Evolutionary conservation across 2,888 invertebrate genomes (phyloP).

Genomic region (Eupithecia insigniata): DNA sequence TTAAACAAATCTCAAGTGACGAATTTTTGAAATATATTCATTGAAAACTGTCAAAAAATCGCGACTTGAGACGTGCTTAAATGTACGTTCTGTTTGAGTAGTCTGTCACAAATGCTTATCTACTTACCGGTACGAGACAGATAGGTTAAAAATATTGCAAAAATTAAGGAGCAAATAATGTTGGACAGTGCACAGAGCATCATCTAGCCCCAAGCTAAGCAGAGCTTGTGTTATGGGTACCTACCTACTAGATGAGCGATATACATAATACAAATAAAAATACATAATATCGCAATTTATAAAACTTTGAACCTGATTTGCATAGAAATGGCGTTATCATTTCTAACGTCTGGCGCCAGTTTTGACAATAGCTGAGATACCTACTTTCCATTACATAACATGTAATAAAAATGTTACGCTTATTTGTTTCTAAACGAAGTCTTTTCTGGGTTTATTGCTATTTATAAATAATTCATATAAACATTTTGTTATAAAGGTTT

Average conservation of each 20-base stretch:
- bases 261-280: background rate
- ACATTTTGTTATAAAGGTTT: background rate
- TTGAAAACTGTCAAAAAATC: too few species aligned
- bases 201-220: too few species aligned
- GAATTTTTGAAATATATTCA: too few species aligned
- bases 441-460: background rate
- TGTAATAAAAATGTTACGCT: background rate
- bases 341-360: constrained; percentile 23
- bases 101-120: background rate
- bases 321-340: constrained; percentile 23
- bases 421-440: background rate
- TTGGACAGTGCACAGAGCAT: too few species aligned
- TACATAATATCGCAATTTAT: background rate
- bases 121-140: background rate
- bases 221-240: too few species aligned
- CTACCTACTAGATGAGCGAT: too few species aligned
- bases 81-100: too few species aligned
- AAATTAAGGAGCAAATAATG: background rate
- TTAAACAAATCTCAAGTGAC: too few species aligned
- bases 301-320: constrained; percentile 8
- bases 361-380: constrained; percentile 2
- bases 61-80: too few species aligned
- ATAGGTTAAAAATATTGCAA: background rate
- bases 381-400: constrained; percentile 21
- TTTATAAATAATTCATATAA: constrained; percentile 8